Conservation (phyloP, 2,113 vertebrate species). For the Acinonyx jubatus region DNA sequence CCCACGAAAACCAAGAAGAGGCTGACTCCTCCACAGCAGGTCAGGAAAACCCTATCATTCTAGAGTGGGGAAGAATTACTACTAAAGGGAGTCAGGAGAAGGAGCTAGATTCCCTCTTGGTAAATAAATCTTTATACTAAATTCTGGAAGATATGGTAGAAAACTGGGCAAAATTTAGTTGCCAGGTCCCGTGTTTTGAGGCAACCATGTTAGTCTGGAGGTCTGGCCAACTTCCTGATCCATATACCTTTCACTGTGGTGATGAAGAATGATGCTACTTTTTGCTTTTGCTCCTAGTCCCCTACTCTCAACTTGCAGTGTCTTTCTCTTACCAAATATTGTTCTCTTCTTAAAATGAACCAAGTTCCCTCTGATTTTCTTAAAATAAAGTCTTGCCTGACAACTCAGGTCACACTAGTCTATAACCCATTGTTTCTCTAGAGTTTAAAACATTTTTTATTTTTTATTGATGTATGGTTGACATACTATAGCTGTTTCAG, state of each 20-base stretch:
- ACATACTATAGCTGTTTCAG: not conserved
- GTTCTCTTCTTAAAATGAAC: conserved; percentile 11
- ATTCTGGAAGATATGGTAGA: conserved; percentile 20
- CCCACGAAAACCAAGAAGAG: not conserved
- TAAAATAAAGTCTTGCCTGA: not conserved
- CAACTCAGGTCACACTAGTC: not conserved
- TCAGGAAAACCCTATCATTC: not conserved
- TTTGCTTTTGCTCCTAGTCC: conserved; percentile 23
- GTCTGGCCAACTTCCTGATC: not conserved
- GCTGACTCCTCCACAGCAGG: not conserved
- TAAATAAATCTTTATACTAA: not conserved
- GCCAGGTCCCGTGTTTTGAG: not conserved
- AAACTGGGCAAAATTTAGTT: conserved; percentile 35
- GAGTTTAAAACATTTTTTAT: not conserved
- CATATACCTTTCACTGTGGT: not conserved
- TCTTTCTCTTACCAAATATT: conserved; percentile 2
- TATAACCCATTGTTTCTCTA: conserved; percentile 29
- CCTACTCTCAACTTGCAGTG: not conserved
- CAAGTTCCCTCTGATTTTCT: not conserved
- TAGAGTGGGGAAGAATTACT: not conserved
- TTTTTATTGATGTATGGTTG: not conserved
- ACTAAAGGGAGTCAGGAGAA: not conserved
- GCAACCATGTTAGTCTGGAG: not conserved
- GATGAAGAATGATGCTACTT: conserved; percentile 2
- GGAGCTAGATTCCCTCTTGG: not conserved